phyloP scores from a whole-genome alignment of 2,888 invertebrate species.

The Caenorhabditis sulstoni region DNA sequence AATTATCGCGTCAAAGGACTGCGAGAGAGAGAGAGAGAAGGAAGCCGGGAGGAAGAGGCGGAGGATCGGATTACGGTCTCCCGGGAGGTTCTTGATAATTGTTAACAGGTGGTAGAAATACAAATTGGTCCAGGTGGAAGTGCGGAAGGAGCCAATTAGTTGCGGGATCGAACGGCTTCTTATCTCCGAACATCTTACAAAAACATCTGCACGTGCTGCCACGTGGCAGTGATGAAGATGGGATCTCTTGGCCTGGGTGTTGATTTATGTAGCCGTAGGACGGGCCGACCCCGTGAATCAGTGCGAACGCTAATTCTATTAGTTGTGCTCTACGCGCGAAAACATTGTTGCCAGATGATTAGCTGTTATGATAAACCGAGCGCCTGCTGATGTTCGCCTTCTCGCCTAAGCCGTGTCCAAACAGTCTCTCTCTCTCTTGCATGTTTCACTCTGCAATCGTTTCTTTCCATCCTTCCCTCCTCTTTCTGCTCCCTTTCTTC shows the following conservation, averaged over 20 bases:
- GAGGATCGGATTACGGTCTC: conserved; percentile 50
- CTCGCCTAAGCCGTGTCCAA: conserved; percentile 43
- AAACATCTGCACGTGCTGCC: not conserved
- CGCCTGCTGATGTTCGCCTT: conserved; percentile 8
- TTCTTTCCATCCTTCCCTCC: not conserved
- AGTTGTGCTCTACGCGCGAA: conserved; percentile 28
- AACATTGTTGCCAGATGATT: conserved; percentile 38
- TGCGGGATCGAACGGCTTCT: conserved; percentile 1
- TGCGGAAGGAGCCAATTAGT: conserved; percentile 6
- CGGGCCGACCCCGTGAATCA: too few relatives aligned
- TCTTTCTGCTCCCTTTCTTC: not conserved
- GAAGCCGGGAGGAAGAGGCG: too few relatives aligned
- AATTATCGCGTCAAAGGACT: conserved; percentile 54
- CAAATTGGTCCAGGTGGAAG: conserved; percentile 23
- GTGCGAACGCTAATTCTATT: not conserved
- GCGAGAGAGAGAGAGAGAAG: conserved; percentile 12
- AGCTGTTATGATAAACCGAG: conserved; percentile 44
- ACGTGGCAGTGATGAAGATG: not conserved
- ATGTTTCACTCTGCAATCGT: conserved; percentile 46
- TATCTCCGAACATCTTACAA: not conserved
- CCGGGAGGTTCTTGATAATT: conserved; percentile 18
- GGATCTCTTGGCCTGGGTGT: too few relatives aligned
- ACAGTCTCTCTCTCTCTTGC: conserved; percentile 11
- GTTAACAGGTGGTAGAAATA: conserved; percentile 43
- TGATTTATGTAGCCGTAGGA: too few relatives aligned